These are phyloP conservation scores for Edolisoma coerulescens DNA, from an alignment of 2,113 vertebrate genomes.

Conservation along the genomic window DNA sequence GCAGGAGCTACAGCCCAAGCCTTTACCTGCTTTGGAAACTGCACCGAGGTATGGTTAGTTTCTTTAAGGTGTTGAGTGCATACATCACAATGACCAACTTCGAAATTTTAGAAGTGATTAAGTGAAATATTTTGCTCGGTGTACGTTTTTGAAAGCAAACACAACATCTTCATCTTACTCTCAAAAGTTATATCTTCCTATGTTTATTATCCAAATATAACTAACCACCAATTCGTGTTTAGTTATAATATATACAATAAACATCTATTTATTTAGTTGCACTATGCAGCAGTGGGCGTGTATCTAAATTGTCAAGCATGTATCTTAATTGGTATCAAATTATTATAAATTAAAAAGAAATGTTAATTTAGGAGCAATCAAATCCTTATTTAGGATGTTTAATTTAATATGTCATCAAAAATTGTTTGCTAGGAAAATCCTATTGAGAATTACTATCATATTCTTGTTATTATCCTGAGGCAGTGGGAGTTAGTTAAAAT, in stretches of 20 bases:
- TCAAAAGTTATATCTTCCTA: not conserved
- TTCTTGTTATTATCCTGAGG: not conserved
- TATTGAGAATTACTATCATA: not conserved
- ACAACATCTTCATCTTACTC: not conserved
- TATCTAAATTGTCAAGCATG: not conserved
- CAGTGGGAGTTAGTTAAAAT: not conserved
- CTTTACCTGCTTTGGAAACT: not conserved
- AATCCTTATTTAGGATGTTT: not conserved
- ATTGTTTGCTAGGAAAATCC: not conserved
- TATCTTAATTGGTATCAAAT: not conserved
- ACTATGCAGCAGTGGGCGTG: not conserved
- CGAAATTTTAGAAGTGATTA: not conserved
- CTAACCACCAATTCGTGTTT: not conserved
- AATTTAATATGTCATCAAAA: not conserved
- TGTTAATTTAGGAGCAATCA: not conserved
- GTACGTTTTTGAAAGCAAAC: not conserved
- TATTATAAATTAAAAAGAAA: not conserved
- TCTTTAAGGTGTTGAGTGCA: not conserved
- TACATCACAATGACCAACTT: not conserved
- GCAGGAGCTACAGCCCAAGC: not conserved
- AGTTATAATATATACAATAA: not conserved
- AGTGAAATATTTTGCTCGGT: not conserved
- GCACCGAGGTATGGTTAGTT: not conserved
- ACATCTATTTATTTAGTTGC: not conserved
- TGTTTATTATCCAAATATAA: not conserved